These are phyloP conservation scores for Mechanitis messenoides DNA, from an alignment of 2,888 invertebrate species.

Conservation along the genomic window DNA sequence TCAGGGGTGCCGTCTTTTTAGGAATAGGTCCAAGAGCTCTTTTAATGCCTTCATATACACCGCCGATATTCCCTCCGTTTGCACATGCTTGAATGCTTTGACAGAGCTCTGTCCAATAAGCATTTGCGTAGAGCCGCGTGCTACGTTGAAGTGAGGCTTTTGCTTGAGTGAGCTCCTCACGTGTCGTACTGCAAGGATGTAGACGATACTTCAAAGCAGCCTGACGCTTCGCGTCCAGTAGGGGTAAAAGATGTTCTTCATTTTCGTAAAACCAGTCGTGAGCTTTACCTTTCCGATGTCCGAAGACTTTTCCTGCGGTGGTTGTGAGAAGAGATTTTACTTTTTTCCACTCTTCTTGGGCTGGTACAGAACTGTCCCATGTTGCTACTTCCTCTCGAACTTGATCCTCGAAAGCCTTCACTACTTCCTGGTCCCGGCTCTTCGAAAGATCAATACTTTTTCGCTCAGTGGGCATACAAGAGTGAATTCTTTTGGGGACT, in stretches of 20 bases:
- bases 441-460: neutral
- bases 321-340: neutral
- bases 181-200: neutral
- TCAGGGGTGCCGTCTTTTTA: constrained; percentile 15
- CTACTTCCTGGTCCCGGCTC: neutral
- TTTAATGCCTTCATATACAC: constrained; percentile 20
- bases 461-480: neutral
- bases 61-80: constrained; percentile 5
- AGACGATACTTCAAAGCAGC: too few relatives aligned
- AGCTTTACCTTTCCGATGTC: constrained; percentile 1
- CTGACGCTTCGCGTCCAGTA: too few relatives aligned
- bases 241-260: too few relatives aligned
- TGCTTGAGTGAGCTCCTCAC: neutral
- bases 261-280: neutral
- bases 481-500: constrained; percentile 7
- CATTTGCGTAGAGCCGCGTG: too few relatives aligned
- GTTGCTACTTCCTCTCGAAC: neutral
- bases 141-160: neutral
- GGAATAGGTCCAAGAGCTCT: constrained; percentile 17
- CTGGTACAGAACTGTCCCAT: constrained; percentile 3
- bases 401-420: neutral
- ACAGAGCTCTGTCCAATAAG: too few relatives aligned
- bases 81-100: too few relatives aligned
- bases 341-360: neutral
- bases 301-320: neutral